These are phyloP conservation scores for Plecturocebus donacophilus DNA, from an alignment of 2,113 vertebrate genomes.

Conservation along the genomic window DNA sequence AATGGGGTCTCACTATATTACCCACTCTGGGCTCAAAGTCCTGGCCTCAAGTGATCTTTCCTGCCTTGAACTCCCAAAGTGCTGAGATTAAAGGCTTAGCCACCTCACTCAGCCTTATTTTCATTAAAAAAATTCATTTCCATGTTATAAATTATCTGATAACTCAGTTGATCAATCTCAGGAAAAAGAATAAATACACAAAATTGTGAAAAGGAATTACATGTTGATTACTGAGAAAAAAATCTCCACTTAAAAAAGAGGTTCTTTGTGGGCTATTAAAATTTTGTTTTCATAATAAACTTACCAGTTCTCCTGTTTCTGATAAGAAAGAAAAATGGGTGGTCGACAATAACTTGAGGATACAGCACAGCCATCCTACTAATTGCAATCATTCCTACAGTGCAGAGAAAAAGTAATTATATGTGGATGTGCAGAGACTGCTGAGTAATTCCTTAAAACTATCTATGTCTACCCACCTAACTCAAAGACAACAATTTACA, in stretches of 20 bases:
- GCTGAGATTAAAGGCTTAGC: too few relatives aligned
- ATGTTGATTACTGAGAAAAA: neutral
- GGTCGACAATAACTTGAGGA: conserved; percentile 97
- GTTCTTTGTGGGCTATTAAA: neutral
- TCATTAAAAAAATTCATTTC: neutral
- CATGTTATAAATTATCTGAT: neutral
- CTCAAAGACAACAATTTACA: conserved; percentile 56
- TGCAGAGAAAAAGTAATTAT: conserved; percentile 58
- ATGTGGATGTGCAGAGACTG: conserved; percentile 1
- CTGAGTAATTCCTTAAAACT: conserved; percentile 57
- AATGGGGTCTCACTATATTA: too few relatives aligned
- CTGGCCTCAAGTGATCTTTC: too few relatives aligned
- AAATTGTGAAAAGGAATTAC: neutral
- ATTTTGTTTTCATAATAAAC: conserved; percentile 50
- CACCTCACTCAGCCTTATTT: neutral
- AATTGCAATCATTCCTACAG: conserved; percentile 94
- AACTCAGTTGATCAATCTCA: too few relatives aligned
- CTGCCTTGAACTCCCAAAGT: too few relatives aligned
- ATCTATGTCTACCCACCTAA: conserved; percentile 27
- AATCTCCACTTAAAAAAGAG: neutral
- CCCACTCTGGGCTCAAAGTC: too few relatives aligned
- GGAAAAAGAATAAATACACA: too few relatives aligned
- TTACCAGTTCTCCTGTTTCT: conserved; percentile 95
- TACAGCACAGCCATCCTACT: conserved; percentile 96
- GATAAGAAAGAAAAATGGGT: conserved; percentile 97